phyloP scores from a whole-genome alignment of 1,140 invertebrate genomes.

The Heliconius eleuchia region DNA sequence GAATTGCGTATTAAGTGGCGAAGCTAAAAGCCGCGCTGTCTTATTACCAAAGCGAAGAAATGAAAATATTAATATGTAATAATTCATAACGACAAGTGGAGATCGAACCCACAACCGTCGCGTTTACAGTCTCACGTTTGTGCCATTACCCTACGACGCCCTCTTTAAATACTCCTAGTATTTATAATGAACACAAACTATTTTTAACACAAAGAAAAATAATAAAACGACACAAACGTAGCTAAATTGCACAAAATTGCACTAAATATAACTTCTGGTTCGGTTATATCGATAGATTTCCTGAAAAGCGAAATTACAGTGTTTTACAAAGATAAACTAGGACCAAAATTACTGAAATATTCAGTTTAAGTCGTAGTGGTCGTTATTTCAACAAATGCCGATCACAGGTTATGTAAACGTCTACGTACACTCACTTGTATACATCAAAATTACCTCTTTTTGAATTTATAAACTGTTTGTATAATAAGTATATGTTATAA shows the following conservation, averaged over 20 bases:
- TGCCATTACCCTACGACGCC: no score
- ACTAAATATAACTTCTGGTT: not conserved
- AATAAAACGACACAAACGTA: not conserved
- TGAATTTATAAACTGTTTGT: no score
- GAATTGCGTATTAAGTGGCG: no score
- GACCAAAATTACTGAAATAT: slow-evolving; percentile 13
- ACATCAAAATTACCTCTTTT: not conserved
- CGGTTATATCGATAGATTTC: slow-evolving; percentile 9
- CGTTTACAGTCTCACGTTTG: no score
- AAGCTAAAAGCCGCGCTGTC: no score
- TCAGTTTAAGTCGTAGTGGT: slow-evolving; percentile 17
- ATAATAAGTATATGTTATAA: no score
- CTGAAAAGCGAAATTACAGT: slow-evolving; percentile 31
- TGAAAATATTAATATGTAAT: no score
- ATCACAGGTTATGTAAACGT: slow-evolving; percentile 12
- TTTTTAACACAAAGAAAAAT: not conserved
- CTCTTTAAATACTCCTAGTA: no score
- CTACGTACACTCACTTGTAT: not conserved
- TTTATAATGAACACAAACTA: not conserved
- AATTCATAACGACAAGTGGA: no score
- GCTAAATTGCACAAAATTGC: slow-evolving; percentile 19
- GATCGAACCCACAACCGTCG: no score
- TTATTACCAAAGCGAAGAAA: no score
- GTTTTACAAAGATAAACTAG: slow-evolving; percentile 24
- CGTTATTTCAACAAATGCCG: not conserved